Conservation (phyloP, 2,113 vertebrate genomes). For the Halcyon malimbica region DNA sequence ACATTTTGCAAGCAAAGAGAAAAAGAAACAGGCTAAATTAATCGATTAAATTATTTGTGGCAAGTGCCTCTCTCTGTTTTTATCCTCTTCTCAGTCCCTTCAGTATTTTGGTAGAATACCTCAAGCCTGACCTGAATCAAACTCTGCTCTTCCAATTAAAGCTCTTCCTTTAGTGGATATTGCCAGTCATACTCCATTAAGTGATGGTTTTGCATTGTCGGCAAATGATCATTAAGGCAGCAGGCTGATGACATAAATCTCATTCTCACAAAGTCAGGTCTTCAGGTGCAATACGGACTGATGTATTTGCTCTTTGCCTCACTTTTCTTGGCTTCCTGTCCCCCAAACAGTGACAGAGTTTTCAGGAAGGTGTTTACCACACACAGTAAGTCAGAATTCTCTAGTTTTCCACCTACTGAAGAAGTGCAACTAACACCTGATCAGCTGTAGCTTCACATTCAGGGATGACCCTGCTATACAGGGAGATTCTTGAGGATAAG, state of each 20-base stretch:
- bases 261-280: neutral
- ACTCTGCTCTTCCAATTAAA: conserved; percentile 25
- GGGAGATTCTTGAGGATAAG: conserved; percentile 15
- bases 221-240: neutral
- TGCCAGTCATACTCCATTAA: neutral
- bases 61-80: neutral
- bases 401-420: conserved; percentile 9
- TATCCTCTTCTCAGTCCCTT: neutral
- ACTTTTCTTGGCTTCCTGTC: neutral
- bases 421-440: conserved; percentile 1
- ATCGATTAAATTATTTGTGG: conserved; percentile 28
- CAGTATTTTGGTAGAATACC: neutral
- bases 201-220: neutral
- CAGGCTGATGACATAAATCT: conserved; percentile 1
- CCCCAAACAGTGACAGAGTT: fast-evolving
- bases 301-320: neutral
- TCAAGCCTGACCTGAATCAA: conserved; percentile 30
- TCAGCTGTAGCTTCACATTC: neutral
- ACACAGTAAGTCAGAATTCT: neutral
- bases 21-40: conserved; percentile 17
- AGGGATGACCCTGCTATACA: neutral
- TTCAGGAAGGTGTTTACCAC: neutral
- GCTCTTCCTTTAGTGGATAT: neutral
- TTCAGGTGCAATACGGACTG: neutral
- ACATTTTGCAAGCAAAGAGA: conserved; percentile 6